Percentiles rank a stretch among this genome's conserved stretches.
Conservation (phyloP, 2,888 invertebrate genomes). For the Coremacera marginata region DNA sequence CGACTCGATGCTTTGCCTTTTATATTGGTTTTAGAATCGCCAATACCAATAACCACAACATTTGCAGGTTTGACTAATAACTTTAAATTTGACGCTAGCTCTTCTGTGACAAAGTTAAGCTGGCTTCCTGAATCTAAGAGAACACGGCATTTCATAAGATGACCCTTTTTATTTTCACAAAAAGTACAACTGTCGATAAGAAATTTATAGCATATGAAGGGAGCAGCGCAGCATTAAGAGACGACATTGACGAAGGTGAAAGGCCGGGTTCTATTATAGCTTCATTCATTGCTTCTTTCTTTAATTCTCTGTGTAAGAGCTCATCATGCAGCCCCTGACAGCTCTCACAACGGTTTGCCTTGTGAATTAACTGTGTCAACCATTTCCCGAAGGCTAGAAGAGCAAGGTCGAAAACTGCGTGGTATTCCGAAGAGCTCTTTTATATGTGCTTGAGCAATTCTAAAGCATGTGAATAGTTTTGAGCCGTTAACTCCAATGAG, state of each 20-base stretch:
- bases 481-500: constrained; percentile 24
- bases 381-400: constrained; percentile 9
- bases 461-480: constrained; percentile 25
- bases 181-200: not conserved
- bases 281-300: not conserved
- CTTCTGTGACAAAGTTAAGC: constrained; percentile 6
- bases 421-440: constrained; percentile 31
- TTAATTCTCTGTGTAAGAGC: not conserved
- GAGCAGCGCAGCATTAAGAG: not conserved
- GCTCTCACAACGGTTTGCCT: constrained; percentile 9
- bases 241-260: not conserved
- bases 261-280: not conserved
- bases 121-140: constrained; percentile 25
- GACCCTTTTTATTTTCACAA: not conserved
- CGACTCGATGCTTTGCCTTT: not conserved
- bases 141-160: no score
- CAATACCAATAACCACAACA: not conserved
- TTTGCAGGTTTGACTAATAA: not conserved
- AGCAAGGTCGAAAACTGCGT: not conserved
- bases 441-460: constrained; percentile 26
- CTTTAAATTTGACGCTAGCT: not conserved
- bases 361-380: constrained; percentile 27
- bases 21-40: not conserved
- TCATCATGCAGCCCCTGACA: constrained; percentile 1
- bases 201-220: constrained; percentile 2